Evolutionary conservation across 2,113 vertebrate species (phyloP).

Genomic region (Solea solea): DNA sequence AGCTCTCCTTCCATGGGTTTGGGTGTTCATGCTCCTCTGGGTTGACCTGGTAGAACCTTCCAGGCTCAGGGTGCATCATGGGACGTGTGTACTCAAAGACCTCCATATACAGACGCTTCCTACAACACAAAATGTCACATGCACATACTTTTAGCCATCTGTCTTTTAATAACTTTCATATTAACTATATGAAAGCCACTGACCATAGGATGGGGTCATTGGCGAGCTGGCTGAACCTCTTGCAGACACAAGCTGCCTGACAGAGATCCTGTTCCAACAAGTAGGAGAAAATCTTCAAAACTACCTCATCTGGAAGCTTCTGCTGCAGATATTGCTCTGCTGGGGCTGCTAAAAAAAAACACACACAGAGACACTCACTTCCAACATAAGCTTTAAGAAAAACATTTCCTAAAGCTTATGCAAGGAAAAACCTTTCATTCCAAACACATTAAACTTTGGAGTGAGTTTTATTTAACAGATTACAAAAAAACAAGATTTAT

Average conservation of each 20-base stretch:
- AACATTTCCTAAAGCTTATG: neutral
- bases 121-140: constrained; percentile 55
- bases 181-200: constrained; percentile 60
- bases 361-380: constrained; percentile 12
- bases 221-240: constrained; percentile 98
- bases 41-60: constrained; percentile 98
- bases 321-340: constrained; percentile 99
- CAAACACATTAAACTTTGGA: constrained; percentile 15
- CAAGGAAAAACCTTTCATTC: neutral
- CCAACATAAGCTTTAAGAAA: constrained; percentile 7
- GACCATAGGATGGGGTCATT: constrained; percentile 99
- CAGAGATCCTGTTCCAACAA: constrained; percentile 98
- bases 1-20: constrained; percentile 99
- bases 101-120: constrained; percentile 99
- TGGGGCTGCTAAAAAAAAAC: constrained; percentile 87
- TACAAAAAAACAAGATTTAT: constrained; percentile 24
- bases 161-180: neutral
- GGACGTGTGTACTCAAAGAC: constrained; percentile 99
- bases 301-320: constrained; percentile 98
- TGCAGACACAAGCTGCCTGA: constrained; percentile 98
- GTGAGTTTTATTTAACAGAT: constrained; percentile 22
- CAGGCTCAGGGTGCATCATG: constrained; percentile 99
- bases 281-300: constrained; percentile 99
- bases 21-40: constrained; percentile 98
- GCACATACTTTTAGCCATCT: neutral